A percentile compares a stretch with the other conserved stretches of the same genome.
phyloP scores from a whole-genome alignment of 2,113 vertebrate genomes.

The Limanda limanda region DNA sequence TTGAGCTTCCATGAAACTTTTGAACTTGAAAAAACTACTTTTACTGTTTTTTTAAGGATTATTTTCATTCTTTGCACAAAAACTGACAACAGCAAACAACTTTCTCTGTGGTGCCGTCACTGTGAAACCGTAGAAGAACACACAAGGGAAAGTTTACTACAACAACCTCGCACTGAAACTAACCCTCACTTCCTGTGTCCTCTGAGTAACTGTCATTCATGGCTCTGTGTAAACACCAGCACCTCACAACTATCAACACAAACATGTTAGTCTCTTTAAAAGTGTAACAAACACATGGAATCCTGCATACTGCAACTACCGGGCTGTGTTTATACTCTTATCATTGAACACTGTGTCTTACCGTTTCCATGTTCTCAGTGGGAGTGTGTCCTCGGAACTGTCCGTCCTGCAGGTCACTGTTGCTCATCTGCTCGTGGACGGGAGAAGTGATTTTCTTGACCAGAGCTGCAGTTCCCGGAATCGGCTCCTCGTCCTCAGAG shows the following conservation, averaged over 20 bases:
- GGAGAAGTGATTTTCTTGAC: slow-evolving; percentile 81
- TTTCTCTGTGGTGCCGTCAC: background rate
- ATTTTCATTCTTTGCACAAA: background rate
- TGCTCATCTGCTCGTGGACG: slow-evolving; percentile 78
- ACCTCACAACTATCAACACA: background rate
- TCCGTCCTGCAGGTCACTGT: slow-evolving; percentile 84
- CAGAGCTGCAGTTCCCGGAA: slow-evolving; percentile 79
- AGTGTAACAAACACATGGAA: background rate
- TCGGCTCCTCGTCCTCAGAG: slow-evolving; percentile 90
- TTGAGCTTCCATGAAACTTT: background rate
- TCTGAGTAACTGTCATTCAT: slow-evolving; percentile 51
- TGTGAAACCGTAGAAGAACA: slow-evolving; percentile 16
- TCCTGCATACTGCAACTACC: background rate
- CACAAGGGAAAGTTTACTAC: slow-evolving; percentile 63
- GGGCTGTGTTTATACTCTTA: background rate
- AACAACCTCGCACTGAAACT: slow-evolving; percentile 42
- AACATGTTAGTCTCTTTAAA: background rate
- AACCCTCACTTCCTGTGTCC: slow-evolving; percentile 60
- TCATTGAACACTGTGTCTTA: slow-evolving; percentile 69
- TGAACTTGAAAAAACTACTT: background rate
- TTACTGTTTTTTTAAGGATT: background rate
- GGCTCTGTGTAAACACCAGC: slow-evolving; percentile 39
- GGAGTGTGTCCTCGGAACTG: slow-evolving; percentile 84
- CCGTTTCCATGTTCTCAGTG: slow-evolving; percentile 92
- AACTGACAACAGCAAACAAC: background rate